phyloP scores from a whole-genome alignment of 1,140 invertebrate species.

The Conus ventricosus region DNA sequence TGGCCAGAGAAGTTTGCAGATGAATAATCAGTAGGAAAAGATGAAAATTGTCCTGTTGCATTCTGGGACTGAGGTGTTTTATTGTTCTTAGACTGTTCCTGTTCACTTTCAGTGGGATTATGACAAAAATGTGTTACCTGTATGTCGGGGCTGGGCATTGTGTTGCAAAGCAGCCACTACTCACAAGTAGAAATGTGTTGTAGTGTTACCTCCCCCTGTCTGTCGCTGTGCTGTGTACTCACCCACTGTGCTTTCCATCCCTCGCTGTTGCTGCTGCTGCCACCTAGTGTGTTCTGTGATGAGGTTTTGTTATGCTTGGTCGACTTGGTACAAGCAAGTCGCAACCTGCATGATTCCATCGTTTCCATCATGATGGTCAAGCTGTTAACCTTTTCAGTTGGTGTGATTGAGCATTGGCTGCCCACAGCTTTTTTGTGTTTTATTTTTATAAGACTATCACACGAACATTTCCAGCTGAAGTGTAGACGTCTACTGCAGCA shows the following conservation, averaged over 20 bases:
- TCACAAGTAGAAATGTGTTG: neutral
- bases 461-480: constrained; percentile 26
- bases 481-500: neutral
- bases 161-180: neutral
- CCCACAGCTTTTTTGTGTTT: constrained; percentile 21
- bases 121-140: neutral
- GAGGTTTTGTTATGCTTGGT: neutral
- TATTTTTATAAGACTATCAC: neutral
- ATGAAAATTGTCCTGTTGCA: no score
- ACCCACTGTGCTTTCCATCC: constrained; percentile 19
- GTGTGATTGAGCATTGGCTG: neutral
- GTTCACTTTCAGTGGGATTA: neutral
- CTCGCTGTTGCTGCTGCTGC: constrained; percentile 10
- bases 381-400: neutral
- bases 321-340: neutral
- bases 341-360: neutral
- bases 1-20: no score
- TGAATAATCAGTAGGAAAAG: no score
- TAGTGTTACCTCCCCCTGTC: neutral
- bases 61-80: no score
- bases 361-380: neutral
- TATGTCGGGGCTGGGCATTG: neutral
- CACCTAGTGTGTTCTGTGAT: neutral
- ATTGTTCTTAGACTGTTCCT: no score
- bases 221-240: constrained; percentile 24